A percentile compares a stretch with the other conserved stretches of the same genome.
phyloP scores from a whole-genome alignment of 2,113 vertebrate species.

The Etheostoma cragini region DNA sequence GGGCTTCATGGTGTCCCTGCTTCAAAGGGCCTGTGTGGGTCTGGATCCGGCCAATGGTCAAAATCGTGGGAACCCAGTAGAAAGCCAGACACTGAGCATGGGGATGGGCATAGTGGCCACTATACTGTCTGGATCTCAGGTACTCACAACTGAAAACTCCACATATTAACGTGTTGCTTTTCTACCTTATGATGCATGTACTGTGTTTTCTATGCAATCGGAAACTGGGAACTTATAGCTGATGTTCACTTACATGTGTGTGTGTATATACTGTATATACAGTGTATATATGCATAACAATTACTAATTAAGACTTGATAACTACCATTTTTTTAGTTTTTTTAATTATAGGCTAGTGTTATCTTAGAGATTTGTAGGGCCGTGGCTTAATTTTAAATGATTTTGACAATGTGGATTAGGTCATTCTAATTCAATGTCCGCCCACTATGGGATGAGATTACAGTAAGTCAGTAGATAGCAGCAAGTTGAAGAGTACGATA shows the following conservation, averaged over 20 bases:
- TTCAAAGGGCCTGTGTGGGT: constrained; percentile 87
- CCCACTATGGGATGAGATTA: too few species aligned
- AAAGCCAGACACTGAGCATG: constrained; percentile 92
- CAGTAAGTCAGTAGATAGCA: background rate
- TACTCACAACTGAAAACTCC: constrained; percentile 57
- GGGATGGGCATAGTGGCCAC: constrained; percentile 92
- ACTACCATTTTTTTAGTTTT: too few species aligned
- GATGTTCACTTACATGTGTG: too few species aligned
- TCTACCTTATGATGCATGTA: background rate
- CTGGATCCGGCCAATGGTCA: constrained; percentile 48
- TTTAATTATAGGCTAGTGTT: too few species aligned
- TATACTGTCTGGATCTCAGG: constrained; percentile 90
- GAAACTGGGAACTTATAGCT: background rate
- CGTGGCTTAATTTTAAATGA: too few species aligned
- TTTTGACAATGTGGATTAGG: too few species aligned
- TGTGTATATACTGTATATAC: too few species aligned
- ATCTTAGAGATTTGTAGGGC: too few species aligned
- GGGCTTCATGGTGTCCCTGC: constrained; percentile 87
- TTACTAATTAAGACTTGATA: too few species aligned
- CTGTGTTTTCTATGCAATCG: background rate
- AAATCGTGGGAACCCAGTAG: constrained; percentile 74
- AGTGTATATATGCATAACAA: too few species aligned
- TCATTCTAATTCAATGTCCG: too few species aligned
- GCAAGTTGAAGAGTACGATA: background rate
- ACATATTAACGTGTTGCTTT: background rate